Evolutionary conservation across 1,140 invertebrate species (phyloP), one percentile per base, ranked within the genome.

Genomic region (Drosophila parvula): DNA sequence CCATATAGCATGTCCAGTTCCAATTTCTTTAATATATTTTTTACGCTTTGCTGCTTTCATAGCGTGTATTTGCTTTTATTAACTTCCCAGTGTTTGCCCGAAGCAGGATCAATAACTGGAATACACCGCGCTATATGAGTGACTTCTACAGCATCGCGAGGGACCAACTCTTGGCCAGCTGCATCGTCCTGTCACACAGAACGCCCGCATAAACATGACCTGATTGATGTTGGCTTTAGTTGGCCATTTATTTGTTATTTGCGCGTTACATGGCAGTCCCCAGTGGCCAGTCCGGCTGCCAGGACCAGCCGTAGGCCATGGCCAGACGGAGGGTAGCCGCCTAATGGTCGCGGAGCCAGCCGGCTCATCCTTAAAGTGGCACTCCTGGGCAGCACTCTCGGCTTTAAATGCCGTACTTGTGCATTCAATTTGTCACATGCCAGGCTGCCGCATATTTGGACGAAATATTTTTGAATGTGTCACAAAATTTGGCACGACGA

Each of bases 161-260:
- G 30, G 30, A 63, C n/a, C n/a, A 36, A 56, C 55, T 27, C 61
- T 14, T 27, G 38, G 16, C 45, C 58, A 61, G 14, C 38, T 74
- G 58, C 75, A 47, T 73, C 75, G 41, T 73, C 40, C 27, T n/a
- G 32, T 22, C 12, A 41, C 43, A 18, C 36, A 55, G 44, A 36
- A 62, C 51, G 41, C 74, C 76, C 80, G 80, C 80, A 83, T 83
- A 83, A 83, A 76, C 80, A 79, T 79, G 65, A 71, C 76, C 80
- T 83, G 76, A 83, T 83, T 83, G 80, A 83, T 79, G 80, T 83
- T 79, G 56, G 70, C 55, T 75, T 83, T 79, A 65, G 80, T 51
- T 65, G 64, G 57, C 60, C 80, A 83, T 79, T 82, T 82, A 83
- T 79, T 83, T 74, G 79, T 70, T 82, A 74, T 82, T 79, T 83